A percentile compares a stretch with the other conserved stretches of the same genome.
phyloP scores from a whole-genome alignment of 2,113 vertebrate genomes.

The Archocentrus centrarchus region DNA sequence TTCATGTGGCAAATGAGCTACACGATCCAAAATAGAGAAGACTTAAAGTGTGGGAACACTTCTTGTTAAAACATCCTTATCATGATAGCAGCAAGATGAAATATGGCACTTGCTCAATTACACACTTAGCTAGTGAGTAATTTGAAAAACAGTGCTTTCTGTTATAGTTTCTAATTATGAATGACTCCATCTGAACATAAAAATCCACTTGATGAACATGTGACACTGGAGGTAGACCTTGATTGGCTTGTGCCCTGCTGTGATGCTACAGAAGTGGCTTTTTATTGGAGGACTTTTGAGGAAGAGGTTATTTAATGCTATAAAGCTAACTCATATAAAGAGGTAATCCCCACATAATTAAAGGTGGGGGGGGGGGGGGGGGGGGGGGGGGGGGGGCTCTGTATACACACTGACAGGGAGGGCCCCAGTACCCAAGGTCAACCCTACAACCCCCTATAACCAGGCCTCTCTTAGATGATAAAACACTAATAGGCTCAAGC shows the following conservation, averaged over 20 bases:
- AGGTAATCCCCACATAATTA: constrained; percentile 76
- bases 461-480: constrained; percentile 41
- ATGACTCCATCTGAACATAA: constrained; percentile 17
- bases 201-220: background rate
- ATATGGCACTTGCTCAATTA: background rate
- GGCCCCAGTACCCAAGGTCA: constrained; percentile 38
- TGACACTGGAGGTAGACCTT: constrained; percentile 20
- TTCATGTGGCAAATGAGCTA: background rate
- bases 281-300: constrained; percentile 62
- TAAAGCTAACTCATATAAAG: constrained; percentile 71
- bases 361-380: constrained; percentile 51
- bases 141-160: constrained; percentile 6
- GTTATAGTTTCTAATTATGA: background rate
- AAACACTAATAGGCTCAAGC: constrained; percentile 59
- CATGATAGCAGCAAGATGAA: constrained; percentile 29
- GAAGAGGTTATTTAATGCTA: constrained; percentile 66
- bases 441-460: background rate
- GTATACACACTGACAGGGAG: constrained; percentile 40
- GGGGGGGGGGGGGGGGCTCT: constrained; percentile 35
- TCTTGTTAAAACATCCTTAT: constrained; percentile 25
- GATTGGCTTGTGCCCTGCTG: constrained; percentile 60
- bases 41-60: background rate
- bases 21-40: background rate
- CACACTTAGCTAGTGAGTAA: background rate
- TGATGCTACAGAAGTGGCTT: constrained; percentile 49